Conservation (phyloP, 2,888 invertebrate genomes). For the Tenthredo scrophulariae region DNA sequence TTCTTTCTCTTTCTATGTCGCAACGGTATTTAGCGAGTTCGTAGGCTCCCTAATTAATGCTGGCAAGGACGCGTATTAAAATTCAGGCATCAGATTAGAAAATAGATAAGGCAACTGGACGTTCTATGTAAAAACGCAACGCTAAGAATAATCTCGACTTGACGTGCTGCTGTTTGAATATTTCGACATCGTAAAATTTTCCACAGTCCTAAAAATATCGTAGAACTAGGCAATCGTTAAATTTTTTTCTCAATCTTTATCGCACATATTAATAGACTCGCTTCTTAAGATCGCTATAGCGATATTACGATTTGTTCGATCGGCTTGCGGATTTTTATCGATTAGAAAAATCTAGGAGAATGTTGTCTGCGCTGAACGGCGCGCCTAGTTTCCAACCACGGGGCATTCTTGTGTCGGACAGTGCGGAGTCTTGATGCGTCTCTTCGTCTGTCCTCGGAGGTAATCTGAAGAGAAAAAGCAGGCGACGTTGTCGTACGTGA, state of each 20-base stretch:
- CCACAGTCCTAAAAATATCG: slow-evolving; percentile 1
- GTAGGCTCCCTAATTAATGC: slow-evolving; percentile 49
- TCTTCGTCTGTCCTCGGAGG: slow-evolving; percentile 29
- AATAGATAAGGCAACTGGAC: slow-evolving; percentile 13
- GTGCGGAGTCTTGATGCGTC: slow-evolving; percentile 38
- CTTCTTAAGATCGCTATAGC: slow-evolving; percentile 1
- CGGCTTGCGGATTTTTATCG: slow-evolving; percentile 41
- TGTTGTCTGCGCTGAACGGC: slow-evolving; percentile 63
- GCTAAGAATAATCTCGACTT: slow-evolving; percentile 18
- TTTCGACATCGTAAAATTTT: slow-evolving; percentile 22
- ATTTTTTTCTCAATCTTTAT: neutral
- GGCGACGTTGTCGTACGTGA: slow-evolving; percentile 68
- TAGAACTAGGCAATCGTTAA: neutral
- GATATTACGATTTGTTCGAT: slow-evolving; percentile 49
- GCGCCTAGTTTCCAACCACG: slow-evolving; percentile 68
- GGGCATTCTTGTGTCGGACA: slow-evolving; percentile 55
- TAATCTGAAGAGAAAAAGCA: slow-evolving; percentile 56
- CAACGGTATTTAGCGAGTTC: slow-evolving; percentile 53
- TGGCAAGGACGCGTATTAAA: slow-evolving; percentile 48
- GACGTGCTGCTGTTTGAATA: neutral
- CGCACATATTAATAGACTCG: neutral
- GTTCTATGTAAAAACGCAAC: slow-evolving; percentile 8
- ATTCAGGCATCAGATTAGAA: slow-evolving; percentile 28
- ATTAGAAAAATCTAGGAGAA: slow-evolving; percentile 70
- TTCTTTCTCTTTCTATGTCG: slow-evolving; percentile 27